Base-by-base conservation (phyloP, 64 coral and sea anemone species). In the Montipora capricornis region DNA sequence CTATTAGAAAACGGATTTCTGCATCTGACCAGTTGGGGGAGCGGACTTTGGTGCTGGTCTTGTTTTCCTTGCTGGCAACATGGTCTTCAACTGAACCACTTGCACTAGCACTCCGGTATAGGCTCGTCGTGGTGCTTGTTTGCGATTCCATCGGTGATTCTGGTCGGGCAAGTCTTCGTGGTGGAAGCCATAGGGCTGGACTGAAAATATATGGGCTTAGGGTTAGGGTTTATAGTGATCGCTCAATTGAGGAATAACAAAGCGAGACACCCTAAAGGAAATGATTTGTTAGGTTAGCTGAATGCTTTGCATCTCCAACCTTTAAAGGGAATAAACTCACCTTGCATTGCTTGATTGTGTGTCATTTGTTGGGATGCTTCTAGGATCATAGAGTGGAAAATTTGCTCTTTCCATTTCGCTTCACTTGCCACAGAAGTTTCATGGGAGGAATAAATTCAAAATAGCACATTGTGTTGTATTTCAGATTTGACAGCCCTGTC, bases 401-500 rank as follows among this genome's bases (percentile, higher is more conserved):
- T 12, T 15, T 14, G 11, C 61, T 16, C 14, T 15, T 12, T 11
- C 61, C 14, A 64, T 15, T 3, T 64, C 2, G 61, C 14, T 64
- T 64, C 14, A 12, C 9, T 14, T 79, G 77, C 47, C 47, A 8
- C 77, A 79, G 77, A 79, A 79, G 77, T 79, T 79, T 79, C 47
- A 19, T 15, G 47, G 5, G 17, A 6, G 49, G 6, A 19, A 51
- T 9, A n/a, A 79, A 79, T 37, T 37, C 37, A 37, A 37, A 79
- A 52, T 52, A 79, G 77, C 77, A 51, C 13, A 17, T 17, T 37
- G 76, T 79, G 76, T 79, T 79, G 46, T 51, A 79, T 79, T 79
- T 77, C 74, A 22, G 5, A 77, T 77, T 77, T 77, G 74, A 77
- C 74, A 77, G 74, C 74, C 29, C 46, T 49, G 76, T 79, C 47